Percentiles rank a stretch among this genome's conserved stretches.
Conservation (phyloP, 2,888 invertebrate species). For the Pachymerium ferrugineum region DNA sequence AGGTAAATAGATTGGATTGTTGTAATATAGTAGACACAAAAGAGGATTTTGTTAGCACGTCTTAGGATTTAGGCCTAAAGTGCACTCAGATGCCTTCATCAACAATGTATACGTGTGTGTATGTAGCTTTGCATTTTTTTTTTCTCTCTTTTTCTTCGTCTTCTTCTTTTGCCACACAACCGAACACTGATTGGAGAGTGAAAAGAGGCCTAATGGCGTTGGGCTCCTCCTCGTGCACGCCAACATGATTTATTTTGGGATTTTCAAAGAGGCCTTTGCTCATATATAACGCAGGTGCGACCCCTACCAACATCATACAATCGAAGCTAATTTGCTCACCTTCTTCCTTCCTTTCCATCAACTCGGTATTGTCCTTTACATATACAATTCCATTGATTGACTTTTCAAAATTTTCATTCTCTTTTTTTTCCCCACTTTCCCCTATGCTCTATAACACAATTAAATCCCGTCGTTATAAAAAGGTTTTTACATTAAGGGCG, state of each 20-base stretch:
- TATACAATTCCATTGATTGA: constrained; percentile 8
- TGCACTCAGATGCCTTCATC: constrained; percentile 16
- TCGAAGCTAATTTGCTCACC: constrained; percentile 13
- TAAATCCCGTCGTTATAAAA: not conserved
- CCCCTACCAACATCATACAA: constrained; percentile 13
- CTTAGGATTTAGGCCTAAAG: constrained; percentile 28
- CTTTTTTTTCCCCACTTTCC: not conserved
- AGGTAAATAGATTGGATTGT: constrained; percentile 6
- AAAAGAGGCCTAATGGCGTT: constrained; percentile 13
- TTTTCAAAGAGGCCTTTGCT: constrained; percentile 13
- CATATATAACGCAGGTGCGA: constrained; percentile 13
- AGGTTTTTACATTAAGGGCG: not conserved
- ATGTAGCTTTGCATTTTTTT: constrained; percentile 8
- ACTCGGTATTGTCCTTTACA: not conserved
- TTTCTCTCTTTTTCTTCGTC: not conserved
- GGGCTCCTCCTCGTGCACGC: not conserved
- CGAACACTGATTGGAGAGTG: constrained; percentile 13
- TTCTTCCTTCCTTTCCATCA: constrained; percentile 13
- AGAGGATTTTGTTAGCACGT: constrained; percentile 3
- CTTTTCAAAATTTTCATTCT: not conserved
- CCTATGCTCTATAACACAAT: not conserved
- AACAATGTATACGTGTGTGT: constrained; percentile 7
- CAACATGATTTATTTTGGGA: constrained; percentile 13
- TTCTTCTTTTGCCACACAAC: constrained; percentile 11
- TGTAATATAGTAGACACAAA: constrained; percentile 13